Conservation (phyloP, 2,888 invertebrate species). For the Dolomedes plantarius region DNA sequence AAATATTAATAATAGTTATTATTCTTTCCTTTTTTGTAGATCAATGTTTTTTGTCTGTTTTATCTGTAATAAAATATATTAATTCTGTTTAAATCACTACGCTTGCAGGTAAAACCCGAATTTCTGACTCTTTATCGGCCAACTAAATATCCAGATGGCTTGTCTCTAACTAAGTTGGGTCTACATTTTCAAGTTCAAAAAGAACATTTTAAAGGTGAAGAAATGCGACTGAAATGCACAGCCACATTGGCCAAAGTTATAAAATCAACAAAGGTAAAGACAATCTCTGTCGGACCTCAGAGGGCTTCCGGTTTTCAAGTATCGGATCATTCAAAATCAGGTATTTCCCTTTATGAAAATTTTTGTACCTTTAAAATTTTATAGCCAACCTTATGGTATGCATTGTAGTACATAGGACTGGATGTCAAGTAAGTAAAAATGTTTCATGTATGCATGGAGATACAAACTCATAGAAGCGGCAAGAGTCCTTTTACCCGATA, state of each 20-base stretch:
- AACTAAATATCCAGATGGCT: constrained; percentile 54
- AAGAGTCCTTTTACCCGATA: too few species aligned
- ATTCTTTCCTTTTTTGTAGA: too few species aligned
- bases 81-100: too few species aligned
- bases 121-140: constrained; percentile 42
- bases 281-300: constrained; percentile 59
- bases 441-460: too few species aligned
- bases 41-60: too few species aligned
- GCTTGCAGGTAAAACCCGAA: constrained; percentile 58
- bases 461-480: too few species aligned
- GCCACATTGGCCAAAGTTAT: constrained; percentile 64
- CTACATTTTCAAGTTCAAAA: constrained; percentile 59
- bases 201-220: constrained; percentile 56
- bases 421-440: too few species aligned
- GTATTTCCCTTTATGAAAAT: neutral
- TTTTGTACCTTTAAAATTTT: too few species aligned
- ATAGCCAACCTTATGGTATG: too few species aligned
- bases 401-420: too few species aligned
- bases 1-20: too few species aligned
- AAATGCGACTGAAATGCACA: constrained; percentile 68
- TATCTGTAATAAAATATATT: too few species aligned
- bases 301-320: constrained; percentile 57
- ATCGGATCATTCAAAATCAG: constrained; percentile 34
- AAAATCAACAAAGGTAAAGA: constrained; percentile 45
- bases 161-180: constrained; percentile 48